Evolutionary conservation across 2,113 vertebrate genomes (phyloP).

Genomic region (Chaenocephalus aceratus): DNA sequence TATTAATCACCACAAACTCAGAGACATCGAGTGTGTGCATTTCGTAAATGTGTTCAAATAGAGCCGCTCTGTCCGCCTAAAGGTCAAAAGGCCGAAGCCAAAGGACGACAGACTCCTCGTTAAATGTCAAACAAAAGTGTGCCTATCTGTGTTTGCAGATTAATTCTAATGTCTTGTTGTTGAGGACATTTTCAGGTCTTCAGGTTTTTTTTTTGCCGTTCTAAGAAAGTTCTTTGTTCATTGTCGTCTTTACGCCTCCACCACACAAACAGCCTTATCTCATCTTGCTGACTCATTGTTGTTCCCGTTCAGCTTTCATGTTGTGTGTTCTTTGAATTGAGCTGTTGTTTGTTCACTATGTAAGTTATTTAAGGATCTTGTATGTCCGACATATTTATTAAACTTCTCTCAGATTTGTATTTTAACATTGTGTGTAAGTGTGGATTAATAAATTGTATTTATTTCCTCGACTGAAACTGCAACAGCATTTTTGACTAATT

Average conservation of each 20-base stretch:
- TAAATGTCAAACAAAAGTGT: slow-evolving; percentile 53
- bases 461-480: background rate
- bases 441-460: slow-evolving; percentile 32
- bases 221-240: slow-evolving; percentile 14
- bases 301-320: slow-evolving; percentile 38
- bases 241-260: slow-evolving; percentile 9
- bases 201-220: background rate
- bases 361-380: background rate
- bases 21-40: slow-evolving; percentile 15
- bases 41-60: slow-evolving; percentile 44
- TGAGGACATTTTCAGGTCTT: too few species aligned
- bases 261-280: background rate
- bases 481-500: slow-evolving; percentile 21
- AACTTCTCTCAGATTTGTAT: slow-evolving; percentile 1
- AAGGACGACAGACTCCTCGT: background rate
- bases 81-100: slow-evolving; percentile 28
- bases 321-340: background rate
- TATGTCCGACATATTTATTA: background rate
- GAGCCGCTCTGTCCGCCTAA: slow-evolving; percentile 45
- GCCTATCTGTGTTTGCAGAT: slow-evolving; percentile 27
- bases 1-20: background rate
- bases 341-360: background rate
- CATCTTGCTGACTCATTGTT: background rate
- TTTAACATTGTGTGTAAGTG: background rate
- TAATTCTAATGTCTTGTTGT: background rate